These are phyloP conservation scores for Syrista parreyssii DNA, from an alignment of 2,888 invertebrate species.

Conservation along the genomic window DNA sequence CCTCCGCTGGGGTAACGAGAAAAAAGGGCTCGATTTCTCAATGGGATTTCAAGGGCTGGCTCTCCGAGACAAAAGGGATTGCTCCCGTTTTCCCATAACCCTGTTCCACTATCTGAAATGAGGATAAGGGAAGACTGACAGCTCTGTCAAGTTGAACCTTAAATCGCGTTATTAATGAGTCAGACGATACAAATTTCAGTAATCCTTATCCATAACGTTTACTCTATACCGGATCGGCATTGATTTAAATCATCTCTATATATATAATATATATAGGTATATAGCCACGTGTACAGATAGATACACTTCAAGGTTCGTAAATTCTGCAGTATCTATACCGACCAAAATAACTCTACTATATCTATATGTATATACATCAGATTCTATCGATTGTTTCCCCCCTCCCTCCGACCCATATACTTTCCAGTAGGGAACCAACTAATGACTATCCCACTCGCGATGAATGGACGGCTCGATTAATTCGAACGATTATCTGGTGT, in stretches of 20 bases:
- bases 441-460: not conserved
- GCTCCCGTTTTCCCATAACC: not conserved
- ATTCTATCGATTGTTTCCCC: no score
- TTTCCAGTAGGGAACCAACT: not conserved
- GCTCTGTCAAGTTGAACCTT: conserved; percentile 4
- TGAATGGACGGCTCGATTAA: not conserved
- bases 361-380: not conserved
- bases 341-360: not conserved
- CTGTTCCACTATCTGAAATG: not conserved
- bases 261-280: not conserved
- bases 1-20: not conserved
- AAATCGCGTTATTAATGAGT: conserved; percentile 17
- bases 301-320: not conserved
- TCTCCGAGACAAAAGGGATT: conserved; percentile 2
- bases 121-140: conserved; percentile 10
- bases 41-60: conserved; percentile 9
- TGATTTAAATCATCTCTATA: not conserved
- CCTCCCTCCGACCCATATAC: not conserved
- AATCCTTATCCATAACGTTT: conserved; percentile 1
- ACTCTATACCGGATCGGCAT: not conserved
- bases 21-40: conserved; percentile 6
- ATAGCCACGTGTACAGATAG: not conserved
- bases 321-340: not conserved
- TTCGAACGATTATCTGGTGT: not conserved
- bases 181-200: conserved; percentile 14